Evolutionary conservation across 2,113 vertebrate species (phyloP), one percentile per base, ranked within the genome.

Genomic region (Myiozetetes cayanensis): DNA sequence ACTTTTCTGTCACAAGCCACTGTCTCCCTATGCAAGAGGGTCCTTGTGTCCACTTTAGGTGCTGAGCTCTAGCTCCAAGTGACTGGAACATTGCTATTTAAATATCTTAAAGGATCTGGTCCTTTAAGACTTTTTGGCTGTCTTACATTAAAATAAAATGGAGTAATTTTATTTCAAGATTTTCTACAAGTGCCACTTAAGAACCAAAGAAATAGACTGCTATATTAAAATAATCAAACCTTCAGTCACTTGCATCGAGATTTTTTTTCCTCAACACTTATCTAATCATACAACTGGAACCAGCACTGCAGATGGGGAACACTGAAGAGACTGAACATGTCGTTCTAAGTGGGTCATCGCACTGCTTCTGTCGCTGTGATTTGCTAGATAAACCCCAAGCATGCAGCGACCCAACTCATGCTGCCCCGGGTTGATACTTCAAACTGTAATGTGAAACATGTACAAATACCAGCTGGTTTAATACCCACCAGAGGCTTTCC

Each of bases 401-500:
- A 77, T 4, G 56, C 89, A 30, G 1, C 8, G 25, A 63, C 79
- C 73, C 89, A 63, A 30, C 86, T 93, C 76, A 5, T 46, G 74
- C 83, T 88, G 84, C 87, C 82, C 77, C 1, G 6, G 72, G 56
- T 68, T 47, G 80, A 65, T 2, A 17, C 70, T 93, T 49, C 4
- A 1, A 78, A 37, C 70, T 94, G 96, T 94, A 96, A 97, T 8
- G 59, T 90, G 96, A 96, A 96, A 94, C 97, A 94, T 7, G 43
- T 52, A 93, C 89, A 71, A 86, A 86, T 30, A 93, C 85, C 46
- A 58, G 50, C 86, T 88, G 95, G 87, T 84, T 89, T 58, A 70
- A 91, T 88, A 88, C 62, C 85, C 11, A 0, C 76, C 79, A 31
- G 28, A 81, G 82, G 92, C 63, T 93, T 91, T 86, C 62, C 73